Base-by-base conservation (phyloP, 2,888 invertebrate species). In the Leptura quadrifasciata region DNA sequence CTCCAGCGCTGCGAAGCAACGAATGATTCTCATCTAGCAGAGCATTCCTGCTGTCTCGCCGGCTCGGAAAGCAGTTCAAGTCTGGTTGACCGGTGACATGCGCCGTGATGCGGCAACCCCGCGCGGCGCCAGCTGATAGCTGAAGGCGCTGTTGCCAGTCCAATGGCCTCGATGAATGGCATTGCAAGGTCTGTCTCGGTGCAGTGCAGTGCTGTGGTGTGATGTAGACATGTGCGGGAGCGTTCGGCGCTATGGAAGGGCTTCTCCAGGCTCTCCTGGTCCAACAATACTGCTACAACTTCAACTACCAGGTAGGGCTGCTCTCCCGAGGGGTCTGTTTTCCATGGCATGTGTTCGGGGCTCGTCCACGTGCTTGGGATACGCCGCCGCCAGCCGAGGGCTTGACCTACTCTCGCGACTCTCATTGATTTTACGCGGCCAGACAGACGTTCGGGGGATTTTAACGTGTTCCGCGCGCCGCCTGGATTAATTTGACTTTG, bases 141-240 rank as follows among this genome's bases (percentile, higher is more conserved):
- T 84, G 84, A 87, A 85, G 87, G 88, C 87, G 83, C 85, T 85
- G 88, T 86, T 88, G 87, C 88, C 88, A 73, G 88, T 80, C 93
- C 93, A 93, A 91, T 92, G 91, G 90, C 92, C 91, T 91, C 92
- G 92, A 92, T 93, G 92, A 93, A 93, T 92, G 93, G 91, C 91
- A 91, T 89, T 90, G 90, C 90, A 91, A 90, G 89, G 88, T 88
- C 89, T 88, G 87, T 88, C 87, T 88, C 88, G 88, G 88, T 89
- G 90, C 90, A 90, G 86, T 88, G 88, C 87, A 85, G 88, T 86
- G 87, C 82, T 85, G 84, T 76, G 77, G 80, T 77, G 80, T 80
- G 79, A 81, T 81, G 82, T 83, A 84, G 84, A 84, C 81, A 86
- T 85, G 86, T 85, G 85, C 85, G 84, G 83, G 79, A 79, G 76